Evolutionary conservation across 2,113 vertebrate species (phyloP).

Genomic region (Paramisgurnus dabryanus): DNA sequence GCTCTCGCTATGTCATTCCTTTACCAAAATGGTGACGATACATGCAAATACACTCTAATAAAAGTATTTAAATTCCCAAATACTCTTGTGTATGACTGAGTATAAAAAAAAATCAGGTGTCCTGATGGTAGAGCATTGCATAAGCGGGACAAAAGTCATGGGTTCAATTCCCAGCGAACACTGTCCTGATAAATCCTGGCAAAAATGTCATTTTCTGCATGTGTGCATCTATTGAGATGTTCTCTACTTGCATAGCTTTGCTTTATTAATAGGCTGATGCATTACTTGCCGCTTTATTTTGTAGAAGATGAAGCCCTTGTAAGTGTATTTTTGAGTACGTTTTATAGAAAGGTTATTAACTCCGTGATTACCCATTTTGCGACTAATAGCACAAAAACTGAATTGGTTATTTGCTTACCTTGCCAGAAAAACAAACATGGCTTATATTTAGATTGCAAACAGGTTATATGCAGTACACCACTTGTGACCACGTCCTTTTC

Average conservation of each 20-base stretch:
- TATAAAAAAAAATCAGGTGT: too few relatives aligned
- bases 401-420: not conserved
- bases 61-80: too few relatives aligned
- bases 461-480: not conserved
- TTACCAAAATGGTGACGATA: too few relatives aligned
- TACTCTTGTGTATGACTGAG: too few relatives aligned
- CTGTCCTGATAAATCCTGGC: not conserved
- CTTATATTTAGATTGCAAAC: too few relatives aligned
- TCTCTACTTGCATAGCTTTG: not conserved
- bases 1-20: too few relatives aligned
- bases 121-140: too few relatives aligned
- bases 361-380: not conserved
- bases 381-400: not conserved
- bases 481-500: not conserved
- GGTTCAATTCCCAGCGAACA: too few relatives aligned
- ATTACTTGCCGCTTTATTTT: not conserved
- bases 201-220: not conserved
- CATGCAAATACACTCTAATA: too few relatives aligned
- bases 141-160: too few relatives aligned
- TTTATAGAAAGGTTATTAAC: not conserved
- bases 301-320: not conserved
- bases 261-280: not conserved
- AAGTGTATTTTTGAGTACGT: not conserved
- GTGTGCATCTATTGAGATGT: not conserved
- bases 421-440: not conserved